A percentile compares a stretch with the other conserved stretches of the same genome.
Evolutionary conservation across 2,888 invertebrate species (phyloP).

Genomic region (Altica lythri): DNA sequence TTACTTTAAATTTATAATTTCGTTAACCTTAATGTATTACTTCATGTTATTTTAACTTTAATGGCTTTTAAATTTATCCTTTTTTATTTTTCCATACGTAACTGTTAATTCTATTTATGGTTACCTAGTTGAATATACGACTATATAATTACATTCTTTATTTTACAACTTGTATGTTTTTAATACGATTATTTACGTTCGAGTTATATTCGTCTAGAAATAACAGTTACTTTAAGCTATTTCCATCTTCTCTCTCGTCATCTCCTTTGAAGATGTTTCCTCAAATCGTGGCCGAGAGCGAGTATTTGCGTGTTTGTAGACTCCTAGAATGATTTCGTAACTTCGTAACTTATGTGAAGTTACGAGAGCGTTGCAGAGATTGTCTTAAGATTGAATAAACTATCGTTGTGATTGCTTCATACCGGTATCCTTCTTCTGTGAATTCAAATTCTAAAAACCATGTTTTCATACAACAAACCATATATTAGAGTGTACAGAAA

Average conservation of each 20-base stretch:
- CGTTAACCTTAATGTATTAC: no score
- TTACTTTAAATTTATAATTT: no score
- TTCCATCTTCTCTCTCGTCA: constrained; percentile 11
- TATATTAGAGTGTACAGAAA: no score
- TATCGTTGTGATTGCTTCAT: constrained; percentile 6
- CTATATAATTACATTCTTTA: no score
- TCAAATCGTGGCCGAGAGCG: constrained; percentile 4
- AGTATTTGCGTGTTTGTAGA: constrained; percentile 18
- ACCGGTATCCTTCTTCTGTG: constrained; percentile 1
- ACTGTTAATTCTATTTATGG: no score
- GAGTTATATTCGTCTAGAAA: background rate
- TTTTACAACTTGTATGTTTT: no score
- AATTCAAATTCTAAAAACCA: no score
- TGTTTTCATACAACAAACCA: no score
- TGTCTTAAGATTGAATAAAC: constrained; percentile 2
- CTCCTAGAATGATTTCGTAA: constrained; percentile 15
- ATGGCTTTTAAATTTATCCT: no score
- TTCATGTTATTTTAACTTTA: no score
- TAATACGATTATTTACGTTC: background rate
- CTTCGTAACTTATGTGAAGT: constrained; percentile 14
- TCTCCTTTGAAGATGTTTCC: constrained; percentile 13
- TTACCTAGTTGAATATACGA: no score
- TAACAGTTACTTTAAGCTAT: background rate
- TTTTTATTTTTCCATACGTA: no score
- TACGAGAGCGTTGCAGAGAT: background rate